Base-by-base conservation (phyloP, 2,797 vertebrate species). In the Ctenopoma kingsleyae region DNA sequence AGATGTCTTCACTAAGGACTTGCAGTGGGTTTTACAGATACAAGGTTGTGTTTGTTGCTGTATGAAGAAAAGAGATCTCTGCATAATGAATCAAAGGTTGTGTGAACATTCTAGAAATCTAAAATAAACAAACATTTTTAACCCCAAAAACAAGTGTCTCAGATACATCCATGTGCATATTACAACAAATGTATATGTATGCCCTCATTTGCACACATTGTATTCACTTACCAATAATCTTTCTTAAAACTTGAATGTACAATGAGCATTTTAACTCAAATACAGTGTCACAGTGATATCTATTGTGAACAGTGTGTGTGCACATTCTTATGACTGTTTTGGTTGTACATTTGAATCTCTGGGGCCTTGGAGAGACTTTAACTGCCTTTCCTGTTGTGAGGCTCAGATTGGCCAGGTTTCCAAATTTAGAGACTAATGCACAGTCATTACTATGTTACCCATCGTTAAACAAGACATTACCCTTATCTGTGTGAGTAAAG, bases 401-500 rank as follows among this genome's bases (percentile, higher is more conserved):
- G 53, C 74, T 81, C 65, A 71, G 57, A 62, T 52, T 49, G 44
- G 41, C 46, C 61, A 60, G 70, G 58, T 79, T 82, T 75, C 46
- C 52, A 62, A 22, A 83, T 74, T 75, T 64, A 74, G 57, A 73
- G 20, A 17, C 57, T 32, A 48, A 40, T 35, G 36, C 48, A 27
- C 41, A 74, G 60, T 64, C 73, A 82, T 83, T 79, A 82, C 49
- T 9, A 40, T 5, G 9, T 65, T 53, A 32, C 38, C 65, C 17
- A 17, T 50, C 38, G 3, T 80, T 75, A 74, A 80, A 71, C 66
- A 62, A 65, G 67, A 62, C 78, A 56, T 75, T 60, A 35, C 16
- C 67, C 69, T 77, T 82, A 86, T 88, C 63, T 3, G 38, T 71
- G 47, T 47, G 76, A 81, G 58, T 76, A 72, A 87, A 78, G 69